Base-by-base conservation (phyloP, 2,888 invertebrate genomes). In the Adela reaumurella region DNA sequence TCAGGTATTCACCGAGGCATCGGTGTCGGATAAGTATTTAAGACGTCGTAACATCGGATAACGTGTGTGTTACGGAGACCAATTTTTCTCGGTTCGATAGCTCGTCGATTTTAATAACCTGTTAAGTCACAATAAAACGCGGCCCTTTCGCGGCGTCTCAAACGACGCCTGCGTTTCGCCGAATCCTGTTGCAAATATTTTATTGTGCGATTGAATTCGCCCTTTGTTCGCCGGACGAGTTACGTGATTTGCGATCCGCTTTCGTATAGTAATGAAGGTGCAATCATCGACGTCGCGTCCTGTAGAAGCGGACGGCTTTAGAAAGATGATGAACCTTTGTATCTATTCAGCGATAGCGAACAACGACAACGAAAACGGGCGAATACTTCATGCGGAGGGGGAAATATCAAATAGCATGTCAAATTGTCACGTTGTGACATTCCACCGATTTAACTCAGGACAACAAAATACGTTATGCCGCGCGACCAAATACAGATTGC, bases 121-220 rank as follows among this genome's bases (percentile, higher is more conserved):
- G 11, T 35, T 14, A 24, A 24, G 35, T 35, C n/a, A 35, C 8
- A 35, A 35, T 35, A 35, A 35, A 35, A 35, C 35, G 8, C 11
- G 3, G 14, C 3, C 14, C 35, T 3, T 11, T 35, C 35, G 35
- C 35, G 35, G 35, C 35, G 35, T 14, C 35, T 35, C 35, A 35
- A 35, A 35, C 35, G 14, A 14, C 35, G 24, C 45, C 3, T 28
- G 17, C 45, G 28, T 20, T 24, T 45, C 45, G 45, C 28, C 45
- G 45, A 20, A 45, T 17, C 45, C 24, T 45, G 24, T 45, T 45
- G 45, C 19, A 45, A 45, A 45, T 45, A 45, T 45, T 20, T 45
- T 45, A 19, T 19, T 20, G 45, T 45, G 19, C 17, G 17, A 17
- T 19, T 45, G 20, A 10, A 17, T 18, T 19, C 24, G 10, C 24